Percentiles rank a stretch among this genome's conserved stretches.
phyloP scores from a whole-genome alignment of 2,797 vertebrate genomes.

The Novumbra hubbsi region DNA sequence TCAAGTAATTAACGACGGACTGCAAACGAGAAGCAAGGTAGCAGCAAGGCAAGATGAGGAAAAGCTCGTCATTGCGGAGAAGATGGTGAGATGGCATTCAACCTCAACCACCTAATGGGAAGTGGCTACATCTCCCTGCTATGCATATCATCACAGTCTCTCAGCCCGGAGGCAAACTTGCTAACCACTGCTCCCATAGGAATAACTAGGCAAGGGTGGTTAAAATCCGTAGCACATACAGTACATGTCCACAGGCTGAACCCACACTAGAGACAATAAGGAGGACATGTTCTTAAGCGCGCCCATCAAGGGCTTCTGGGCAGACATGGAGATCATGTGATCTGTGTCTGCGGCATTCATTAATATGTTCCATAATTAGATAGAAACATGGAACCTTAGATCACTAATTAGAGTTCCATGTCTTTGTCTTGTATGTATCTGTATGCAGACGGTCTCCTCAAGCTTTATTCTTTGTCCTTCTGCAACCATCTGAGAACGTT shows the following conservation, averaged over 20 bases:
- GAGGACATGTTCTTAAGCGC: background rate
- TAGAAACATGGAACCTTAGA: background rate
- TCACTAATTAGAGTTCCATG: background rate
- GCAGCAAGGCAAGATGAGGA: constrained; percentile 45
- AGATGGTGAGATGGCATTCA: constrained; percentile 25
- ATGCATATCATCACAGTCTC: background rate
- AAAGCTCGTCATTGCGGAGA: background rate
- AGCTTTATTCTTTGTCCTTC: background rate
- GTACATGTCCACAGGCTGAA: constrained; percentile 8
- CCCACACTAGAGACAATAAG: background rate
- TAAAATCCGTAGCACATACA: background rate
- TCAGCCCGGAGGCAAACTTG: background rate
- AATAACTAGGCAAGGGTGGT: background rate
- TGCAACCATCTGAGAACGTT: background rate
- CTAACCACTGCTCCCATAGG: background rate
- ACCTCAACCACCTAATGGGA: constrained; percentile 31
- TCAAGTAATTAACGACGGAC: constrained; percentile 72
- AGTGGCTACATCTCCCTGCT: no score
- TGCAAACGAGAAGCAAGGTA: constrained; percentile 64
- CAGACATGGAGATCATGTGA: background rate
- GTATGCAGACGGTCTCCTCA: background rate
- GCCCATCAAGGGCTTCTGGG: no score
- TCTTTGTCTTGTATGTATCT: background rate
- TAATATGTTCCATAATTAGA: constrained; percentile 61
- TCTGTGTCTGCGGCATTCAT: background rate